A percentile compares a stretch with the other conserved stretches of the same genome.
These are phyloP conservation scores for Megaceryle alcyon DNA, from an alignment of 2,797 vertebrate genomes.

Conservation along the genomic window DNA sequence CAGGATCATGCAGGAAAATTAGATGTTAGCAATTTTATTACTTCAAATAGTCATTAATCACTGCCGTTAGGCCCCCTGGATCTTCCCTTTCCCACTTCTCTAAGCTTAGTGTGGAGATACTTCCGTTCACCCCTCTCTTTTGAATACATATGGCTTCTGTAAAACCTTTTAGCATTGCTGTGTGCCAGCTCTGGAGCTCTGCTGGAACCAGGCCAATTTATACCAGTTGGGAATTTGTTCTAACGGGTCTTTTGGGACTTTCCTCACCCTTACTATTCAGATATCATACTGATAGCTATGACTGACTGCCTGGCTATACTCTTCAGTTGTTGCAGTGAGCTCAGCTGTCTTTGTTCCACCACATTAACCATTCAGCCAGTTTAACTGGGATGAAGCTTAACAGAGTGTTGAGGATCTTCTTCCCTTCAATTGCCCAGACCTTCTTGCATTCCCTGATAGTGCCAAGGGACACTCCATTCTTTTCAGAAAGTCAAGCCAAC, in stretches of 20 bases:
- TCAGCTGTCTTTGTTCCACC: neutral
- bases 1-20: neutral
- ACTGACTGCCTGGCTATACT: neutral
- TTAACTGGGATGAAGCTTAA: neutral
- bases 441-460: neutral
- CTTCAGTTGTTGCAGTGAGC: neutral
- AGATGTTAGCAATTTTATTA: neutral
- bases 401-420: neutral
- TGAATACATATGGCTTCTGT: fast-evolving
- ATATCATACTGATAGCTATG: neutral
- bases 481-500: neutral
- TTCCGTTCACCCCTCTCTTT: neutral
- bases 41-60: neutral
- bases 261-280: neutral
- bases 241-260: neutral
- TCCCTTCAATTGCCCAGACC: neutral
- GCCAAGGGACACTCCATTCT: neutral
- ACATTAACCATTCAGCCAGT: neutral
- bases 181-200: neutral
- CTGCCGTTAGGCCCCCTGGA: neutral
- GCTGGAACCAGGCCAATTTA: neutral
- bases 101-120: neutral
- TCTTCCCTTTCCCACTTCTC: neutral
- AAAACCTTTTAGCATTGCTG: neutral
- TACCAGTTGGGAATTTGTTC: neutral